Evolutionary conservation across 2,113 vertebrate species (phyloP).

Genomic region (Suncus etruscus): DNA sequence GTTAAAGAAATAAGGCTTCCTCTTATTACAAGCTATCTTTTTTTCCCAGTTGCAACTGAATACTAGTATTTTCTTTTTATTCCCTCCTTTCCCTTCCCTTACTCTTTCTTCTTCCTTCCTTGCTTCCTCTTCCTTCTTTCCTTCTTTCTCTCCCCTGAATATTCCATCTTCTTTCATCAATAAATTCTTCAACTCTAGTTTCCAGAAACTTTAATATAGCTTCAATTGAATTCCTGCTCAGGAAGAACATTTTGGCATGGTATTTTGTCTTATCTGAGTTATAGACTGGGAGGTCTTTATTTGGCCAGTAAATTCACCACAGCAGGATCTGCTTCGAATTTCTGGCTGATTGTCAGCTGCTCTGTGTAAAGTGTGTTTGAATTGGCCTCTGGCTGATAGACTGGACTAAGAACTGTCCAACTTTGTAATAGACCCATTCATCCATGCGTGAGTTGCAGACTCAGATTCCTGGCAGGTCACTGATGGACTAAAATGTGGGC

Average conservation of each 20-base stretch:
- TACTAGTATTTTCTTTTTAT: not conserved
- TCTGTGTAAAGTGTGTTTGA: slow-evolving; percentile 57
- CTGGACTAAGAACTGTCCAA: not conserved
- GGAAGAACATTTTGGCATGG: not conserved
- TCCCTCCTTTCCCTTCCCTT: no score
- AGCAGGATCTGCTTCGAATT: slow-evolving; percentile 31
- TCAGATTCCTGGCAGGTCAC: not conserved
- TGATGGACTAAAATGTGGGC: not conserved
- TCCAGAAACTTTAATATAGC: slow-evolving; percentile 13
- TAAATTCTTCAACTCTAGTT: slow-evolving; percentile 26
- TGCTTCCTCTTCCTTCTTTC: not conserved
- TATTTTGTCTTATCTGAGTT: slow-evolving; percentile 49
- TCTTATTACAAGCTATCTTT: not conserved
- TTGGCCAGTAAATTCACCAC: slow-evolving; percentile 37
- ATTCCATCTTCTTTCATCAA: slow-evolving; percentile 8
- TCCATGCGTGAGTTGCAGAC: not conserved
- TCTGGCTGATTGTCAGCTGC: slow-evolving; percentile 52
- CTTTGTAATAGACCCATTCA: not conserved
- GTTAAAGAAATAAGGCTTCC: not conserved
- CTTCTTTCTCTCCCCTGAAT: not conserved
- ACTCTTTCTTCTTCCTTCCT: no score
- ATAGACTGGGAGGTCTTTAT: slow-evolving; percentile 21
- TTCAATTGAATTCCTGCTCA: slow-evolving; percentile 4
- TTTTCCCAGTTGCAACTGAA: not conserved
- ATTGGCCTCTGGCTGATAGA: not conserved